Evolutionary conservation across 2,113 vertebrate genomes (phyloP).

Genomic region (Nematolebias whitei): DNA sequence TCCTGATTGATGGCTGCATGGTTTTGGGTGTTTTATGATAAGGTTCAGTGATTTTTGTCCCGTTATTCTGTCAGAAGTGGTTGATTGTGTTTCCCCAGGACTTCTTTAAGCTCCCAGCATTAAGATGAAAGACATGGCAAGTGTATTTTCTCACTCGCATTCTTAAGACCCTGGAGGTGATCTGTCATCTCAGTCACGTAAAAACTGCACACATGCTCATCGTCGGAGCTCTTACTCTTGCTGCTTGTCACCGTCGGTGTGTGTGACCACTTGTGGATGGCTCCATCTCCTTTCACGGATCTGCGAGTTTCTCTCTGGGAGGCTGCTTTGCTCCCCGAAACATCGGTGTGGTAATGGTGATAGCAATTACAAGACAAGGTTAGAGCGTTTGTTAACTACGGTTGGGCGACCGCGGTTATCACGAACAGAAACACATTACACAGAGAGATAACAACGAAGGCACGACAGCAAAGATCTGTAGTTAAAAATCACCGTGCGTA

Average conservation of each 20-base stretch:
- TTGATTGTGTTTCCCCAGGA: constrained; percentile 44
- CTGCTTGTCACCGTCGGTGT: constrained; percentile 41
- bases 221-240: constrained; percentile 4
- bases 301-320: constrained; percentile 33
- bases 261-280: constrained; percentile 24
- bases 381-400: constrained; percentile 43
- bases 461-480: neutral
- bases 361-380: constrained; percentile 36
- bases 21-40: constrained; percentile 24
- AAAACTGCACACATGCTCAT: constrained; percentile 19
- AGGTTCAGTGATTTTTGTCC: constrained; percentile 12
- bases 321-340: constrained; percentile 17
- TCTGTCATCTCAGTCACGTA: constrained; percentile 50
- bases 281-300: constrained; percentile 54
- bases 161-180: constrained; percentile 48
- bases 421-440: constrained; percentile 16
- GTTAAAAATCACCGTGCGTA: neutral
- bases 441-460: constrained; percentile 14
- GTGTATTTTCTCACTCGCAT: constrained; percentile 31
- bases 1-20: constrained; percentile 13
- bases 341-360: constrained; percentile 21
- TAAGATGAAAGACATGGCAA: constrained; percentile 19
- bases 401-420: constrained; percentile 32
- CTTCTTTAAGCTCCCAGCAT: constrained; percentile 52
- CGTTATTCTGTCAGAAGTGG: constrained; percentile 32